Evolutionary conservation across 2,888 invertebrate species (phyloP).

Genomic region (Heteromurus nitidus): DNA sequence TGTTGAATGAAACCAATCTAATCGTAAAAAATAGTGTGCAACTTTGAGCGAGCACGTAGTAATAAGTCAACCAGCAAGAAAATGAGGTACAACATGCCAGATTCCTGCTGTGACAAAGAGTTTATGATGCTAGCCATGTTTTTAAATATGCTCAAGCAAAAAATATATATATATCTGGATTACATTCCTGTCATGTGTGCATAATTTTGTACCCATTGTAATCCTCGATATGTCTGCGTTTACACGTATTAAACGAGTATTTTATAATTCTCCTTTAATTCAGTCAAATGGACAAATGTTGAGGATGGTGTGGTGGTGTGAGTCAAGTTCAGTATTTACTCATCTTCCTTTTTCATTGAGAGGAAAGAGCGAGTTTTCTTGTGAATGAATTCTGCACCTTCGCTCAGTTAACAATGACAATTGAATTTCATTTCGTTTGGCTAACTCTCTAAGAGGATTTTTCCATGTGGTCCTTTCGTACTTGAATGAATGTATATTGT

Average conservation of each 20-base stretch:
- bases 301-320: not conserved
- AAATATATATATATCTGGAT: constrained; percentile 64
- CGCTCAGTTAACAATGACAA: constrained; percentile 6
- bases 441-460: not conserved
- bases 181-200: constrained; percentile 57
- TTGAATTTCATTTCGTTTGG: constrained; percentile 22
- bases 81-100: constrained; percentile 56
- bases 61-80: constrained; percentile 58
- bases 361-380: not conserved
- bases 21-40: not conserved
- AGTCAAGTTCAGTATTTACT: not conserved
- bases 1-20: constrained; percentile 4
- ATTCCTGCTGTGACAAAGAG: constrained; percentile 48
- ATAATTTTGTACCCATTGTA: constrained; percentile 42
- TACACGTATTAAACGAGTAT: constrained; percentile 26
- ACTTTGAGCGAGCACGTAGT: constrained; percentile 17
- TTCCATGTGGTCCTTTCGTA: not conserved
- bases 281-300: not conserved
- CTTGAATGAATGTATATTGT: not conserved
- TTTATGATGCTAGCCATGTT: constrained; percentile 60
- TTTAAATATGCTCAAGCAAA: constrained; percentile 28
- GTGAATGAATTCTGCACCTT: constrained; percentile 28
- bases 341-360: not conserved
- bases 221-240: not conserved
- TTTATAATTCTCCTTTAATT: constrained; percentile 24